Evolutionary conservation across 1,140 invertebrate genomes (phyloP).

Genomic region (Eciton burchellii): DNA sequence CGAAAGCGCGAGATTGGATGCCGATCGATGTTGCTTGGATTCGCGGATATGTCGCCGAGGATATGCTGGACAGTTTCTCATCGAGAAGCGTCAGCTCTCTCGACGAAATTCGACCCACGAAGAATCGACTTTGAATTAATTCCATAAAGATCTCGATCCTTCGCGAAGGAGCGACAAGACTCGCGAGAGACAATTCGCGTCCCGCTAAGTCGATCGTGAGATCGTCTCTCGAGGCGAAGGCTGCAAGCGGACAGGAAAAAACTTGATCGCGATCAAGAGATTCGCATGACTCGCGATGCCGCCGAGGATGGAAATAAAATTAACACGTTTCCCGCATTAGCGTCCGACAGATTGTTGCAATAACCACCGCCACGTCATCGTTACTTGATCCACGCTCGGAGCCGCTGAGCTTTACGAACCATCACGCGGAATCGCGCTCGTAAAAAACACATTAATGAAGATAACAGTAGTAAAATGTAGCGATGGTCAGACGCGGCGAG

Average conservation of each 20-base stretch:
- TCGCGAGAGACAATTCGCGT: no score
- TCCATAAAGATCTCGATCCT: no score
- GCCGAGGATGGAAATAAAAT: background rate
- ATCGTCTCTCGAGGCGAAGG: background rate
- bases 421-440: background rate
- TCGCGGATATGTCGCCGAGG: background rate
- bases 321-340: background rate
- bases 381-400: background rate
- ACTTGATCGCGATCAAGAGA: background rate
- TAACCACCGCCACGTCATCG: background rate
- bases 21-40: slow-evolving; percentile 44
- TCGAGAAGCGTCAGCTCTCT: no score
- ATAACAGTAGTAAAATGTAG: slow-evolving; percentile 49
- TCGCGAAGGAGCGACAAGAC: no score
- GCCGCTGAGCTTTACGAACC: background rate
- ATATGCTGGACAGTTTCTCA: no score
- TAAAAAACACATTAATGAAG: background rate
- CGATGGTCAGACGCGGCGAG: slow-evolving; percentile 32
- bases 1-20: slow-evolving; percentile 75
- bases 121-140: no score
- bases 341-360: background rate
- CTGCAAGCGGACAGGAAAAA: slow-evolving; percentile 18
- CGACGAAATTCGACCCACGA: no score
- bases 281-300: background rate
- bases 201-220: background rate